Conservation (phyloP, 2,113 vertebrate genomes). For the Mustela lutreola region DNA sequence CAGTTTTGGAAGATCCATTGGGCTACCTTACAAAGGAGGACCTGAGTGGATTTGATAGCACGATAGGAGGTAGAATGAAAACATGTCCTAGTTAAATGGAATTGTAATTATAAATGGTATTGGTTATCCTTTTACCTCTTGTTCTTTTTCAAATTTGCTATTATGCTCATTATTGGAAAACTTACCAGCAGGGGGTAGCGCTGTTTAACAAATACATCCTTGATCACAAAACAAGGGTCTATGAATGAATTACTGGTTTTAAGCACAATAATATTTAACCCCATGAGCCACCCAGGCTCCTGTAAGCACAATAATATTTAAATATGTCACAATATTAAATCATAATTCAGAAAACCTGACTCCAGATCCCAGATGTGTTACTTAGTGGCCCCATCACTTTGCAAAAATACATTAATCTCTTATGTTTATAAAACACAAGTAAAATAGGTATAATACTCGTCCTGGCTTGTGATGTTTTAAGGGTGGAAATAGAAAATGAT, state of each 20-base stretch:
- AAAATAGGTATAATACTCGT: neutral
- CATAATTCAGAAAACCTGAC: neutral
- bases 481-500: neutral
- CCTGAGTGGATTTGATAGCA: neutral
- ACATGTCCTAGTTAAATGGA: neutral
- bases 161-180: conserved; percentile 59
- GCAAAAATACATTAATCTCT: conserved; percentile 24
- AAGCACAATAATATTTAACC: neutral
- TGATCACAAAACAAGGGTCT: neutral
- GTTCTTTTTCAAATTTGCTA: neutral
- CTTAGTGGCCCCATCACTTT: conserved; percentile 15
- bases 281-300: too few relatives aligned
- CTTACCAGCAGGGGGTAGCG: conserved; percentile 82
- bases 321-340: conserved; percentile 6
- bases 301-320: neutral
- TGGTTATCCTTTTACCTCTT: neutral
- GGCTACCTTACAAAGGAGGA: neutral
- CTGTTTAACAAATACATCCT: conserved; percentile 74
- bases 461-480: neutral
- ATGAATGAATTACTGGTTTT: neutral
- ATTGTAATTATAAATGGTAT: neutral
- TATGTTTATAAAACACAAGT: conserved; percentile 33
- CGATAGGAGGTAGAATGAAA: neutral
- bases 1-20: neutral
- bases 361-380: neutral